Evolutionary conservation across 2,113 vertebrate genomes (phyloP), one percentile per base, ranked within the genome.

Genomic region (Pseudorasbora parva): DNA sequence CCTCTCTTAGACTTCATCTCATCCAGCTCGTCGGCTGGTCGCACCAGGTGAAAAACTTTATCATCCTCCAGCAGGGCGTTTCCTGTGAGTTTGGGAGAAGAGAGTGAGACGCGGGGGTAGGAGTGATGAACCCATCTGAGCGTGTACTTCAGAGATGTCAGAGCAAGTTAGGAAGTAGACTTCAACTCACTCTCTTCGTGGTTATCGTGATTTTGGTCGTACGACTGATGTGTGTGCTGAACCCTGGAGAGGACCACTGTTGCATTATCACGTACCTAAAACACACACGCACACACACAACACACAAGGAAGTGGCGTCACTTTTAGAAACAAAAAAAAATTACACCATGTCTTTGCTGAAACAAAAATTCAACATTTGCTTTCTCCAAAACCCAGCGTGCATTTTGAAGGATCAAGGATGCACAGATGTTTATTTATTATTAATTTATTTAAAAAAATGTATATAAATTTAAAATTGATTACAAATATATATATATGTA

Each of bases 1-100:
- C 98, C 98, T 1, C 97, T 93, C 92, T 99, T 99, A 0, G 95
- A 96, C 93, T 97, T 98, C 85, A 96, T 93, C 89, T 99, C 98
- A 43, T 99, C 98, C 90, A 98, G 95, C 90, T 99, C 98, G 0
- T 99, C 97, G 0, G 94, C 84, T 0, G 97, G 96, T 87, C 97
- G 93, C 84, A 99, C 97, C 88, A 99, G 92, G 89, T 99, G 98
- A 93, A 98, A 99, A 85, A 97, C 95, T 33, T 97, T 97, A 91
- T 99, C 98, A 15, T 99, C 98, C 86, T 99, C 98, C 89, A 99
- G 88, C 78, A 99, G 93, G 82, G 97, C 97, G 4, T 98, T 98
- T 82, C 96, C 98, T 99, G 85, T 56, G 87, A 87, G 85, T 21
- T 88, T 3, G 9, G 23, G 51, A 8, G 23, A 59, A 75, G 5